Evolutionary conservation across 2,888 invertebrate species (phyloP), one percentile per base, ranked within the genome.

Genomic region (Sturmia bella): DNA sequence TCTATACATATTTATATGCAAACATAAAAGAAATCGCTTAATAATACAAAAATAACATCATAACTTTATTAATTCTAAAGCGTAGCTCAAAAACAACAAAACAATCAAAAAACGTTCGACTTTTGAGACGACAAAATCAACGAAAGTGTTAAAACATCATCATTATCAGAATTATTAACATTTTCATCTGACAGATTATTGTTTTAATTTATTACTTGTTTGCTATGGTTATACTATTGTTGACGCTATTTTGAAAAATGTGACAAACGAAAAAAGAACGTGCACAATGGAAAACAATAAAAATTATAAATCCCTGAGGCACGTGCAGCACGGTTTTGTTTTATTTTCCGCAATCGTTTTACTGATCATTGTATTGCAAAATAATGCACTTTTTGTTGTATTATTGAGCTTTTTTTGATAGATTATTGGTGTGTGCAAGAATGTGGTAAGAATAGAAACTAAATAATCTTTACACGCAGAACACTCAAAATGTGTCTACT

Each of bases 301-400:
- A 78, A 82, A 82, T 82, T 82, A 75, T 70, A 78, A 78, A 82
- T 78, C 64, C 74, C 50, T 37, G 54, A 78, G 74, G 69, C 82
- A 82, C 82, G 82, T 82, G 82, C 78, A 82, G 78, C 78, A 82
- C 78, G 82, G 73, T 24, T 54, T 70, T 69, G 41, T 43, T 37
- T 48, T 61, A 72, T 68, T 73, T 64, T 32, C 19, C 32, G 39
- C 52, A 64, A 54, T 45, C 19, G 41, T 32, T 50, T 61, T 61
- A 21, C 43, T 19, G 32, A 41, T 43, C 24, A 72, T 78, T 78
- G 43, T 66, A 11, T 48, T 73, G 45, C 48, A 54, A 57, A 57
- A 69, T 63, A 54, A 68, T 61, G 19, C 12, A 63, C 17, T 7
- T 32, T 32, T 32, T 32, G 9, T 32, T 32, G 32, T 41, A n/a